Evolutionary conservation across 2,797 vertebrate genomes (phyloP).

Genomic region (Tenualosa ilisha): DNA sequence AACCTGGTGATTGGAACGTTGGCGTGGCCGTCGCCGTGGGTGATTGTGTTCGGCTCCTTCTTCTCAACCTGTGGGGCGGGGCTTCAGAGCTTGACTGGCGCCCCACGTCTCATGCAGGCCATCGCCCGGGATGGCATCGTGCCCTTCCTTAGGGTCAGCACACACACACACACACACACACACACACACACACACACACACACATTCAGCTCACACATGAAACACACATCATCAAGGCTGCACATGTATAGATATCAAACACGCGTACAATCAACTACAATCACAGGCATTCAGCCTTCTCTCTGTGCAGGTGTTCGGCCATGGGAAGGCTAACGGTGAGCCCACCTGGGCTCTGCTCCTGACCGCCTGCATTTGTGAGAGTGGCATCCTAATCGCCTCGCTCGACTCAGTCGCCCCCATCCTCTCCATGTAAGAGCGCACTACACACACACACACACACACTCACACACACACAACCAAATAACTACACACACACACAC

Average conservation of each 20-base stretch:
- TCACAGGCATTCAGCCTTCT: neutral
- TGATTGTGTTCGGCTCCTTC: constrained; percentile 95
- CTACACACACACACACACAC: too few relatives aligned
- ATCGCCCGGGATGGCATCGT: constrained; percentile 93
- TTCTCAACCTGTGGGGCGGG: constrained; percentile 96
- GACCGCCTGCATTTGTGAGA: constrained; percentile 96
- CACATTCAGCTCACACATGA: too few relatives aligned
- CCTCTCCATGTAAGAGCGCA: constrained; percentile 89
- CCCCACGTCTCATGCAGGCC: constrained; percentile 93
- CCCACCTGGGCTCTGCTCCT: constrained; percentile 95
- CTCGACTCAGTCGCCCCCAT: constrained; percentile 95
- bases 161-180: constrained; percentile 15
- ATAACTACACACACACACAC: too few relatives aligned
- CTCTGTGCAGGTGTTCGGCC: constrained; percentile 87
- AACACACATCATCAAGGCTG: neutral
- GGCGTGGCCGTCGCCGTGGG: constrained; percentile 95
- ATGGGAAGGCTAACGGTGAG: constrained; percentile 94
- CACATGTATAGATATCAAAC: neutral
- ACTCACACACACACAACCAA: too few relatives aligned
- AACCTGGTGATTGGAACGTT: constrained; percentile 94
- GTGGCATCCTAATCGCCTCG: constrained; percentile 95
- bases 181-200: too few relatives aligned
- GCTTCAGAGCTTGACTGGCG: constrained; percentile 96
- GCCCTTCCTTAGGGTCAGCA: constrained; percentile 88
- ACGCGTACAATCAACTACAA: neutral